Base-by-base conservation (phyloP, 2,888 invertebrate genomes). In the Cyclophora albipunctata region DNA sequence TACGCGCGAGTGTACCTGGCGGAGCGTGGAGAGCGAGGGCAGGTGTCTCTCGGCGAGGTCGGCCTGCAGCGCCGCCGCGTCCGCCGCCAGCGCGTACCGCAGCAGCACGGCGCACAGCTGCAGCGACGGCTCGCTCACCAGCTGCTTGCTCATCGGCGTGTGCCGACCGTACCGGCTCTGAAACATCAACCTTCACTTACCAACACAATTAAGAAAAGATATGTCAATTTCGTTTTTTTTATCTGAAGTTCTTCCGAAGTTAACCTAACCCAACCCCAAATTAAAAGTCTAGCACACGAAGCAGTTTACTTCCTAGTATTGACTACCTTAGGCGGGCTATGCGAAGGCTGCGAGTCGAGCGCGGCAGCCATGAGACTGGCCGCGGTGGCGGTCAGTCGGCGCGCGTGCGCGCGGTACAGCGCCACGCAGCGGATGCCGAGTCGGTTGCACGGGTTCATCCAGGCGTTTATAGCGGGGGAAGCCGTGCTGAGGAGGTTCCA, bases 401-500 rank as follows among this genome's bases (percentile, higher is more conserved):
- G 90, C 55, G 95, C 95, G 82, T 95, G 91, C 2, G 94, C 93
- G 42, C 95, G 91, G 63, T 95, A 91, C 88, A 97, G 90, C 50
- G 94, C 92, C 40, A 96, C 94, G 46, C 95, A 93, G 61, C 95
- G 91, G 54, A 95, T 95, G 46, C 97, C 95, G 54, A 98, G 91
- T 20, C 97, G 91, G 86, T 98, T 97, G 77, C 95, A 94, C 0
- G 98, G 98, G 90, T 97, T 98, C 93, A 98, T 94, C 98, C 98
- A 98, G 1, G 98, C 98, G 72, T 97, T 97, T 64, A 98, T 98
- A 0, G 98, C 97, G 0, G 98, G 98, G 0, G 98, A 97, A 4
- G 97, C 97, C 2, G 98, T 98, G 73, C 97, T 98, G 48, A 98
- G 82, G 50, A 98, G 86, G 85, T 98, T 98, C 98, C 98, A 98